A percentile compares a stretch with the other conserved stretches of the same genome.
Conservation (phyloP, 2,888 invertebrate genomes). For the Liodrosophila aerea region DNA sequence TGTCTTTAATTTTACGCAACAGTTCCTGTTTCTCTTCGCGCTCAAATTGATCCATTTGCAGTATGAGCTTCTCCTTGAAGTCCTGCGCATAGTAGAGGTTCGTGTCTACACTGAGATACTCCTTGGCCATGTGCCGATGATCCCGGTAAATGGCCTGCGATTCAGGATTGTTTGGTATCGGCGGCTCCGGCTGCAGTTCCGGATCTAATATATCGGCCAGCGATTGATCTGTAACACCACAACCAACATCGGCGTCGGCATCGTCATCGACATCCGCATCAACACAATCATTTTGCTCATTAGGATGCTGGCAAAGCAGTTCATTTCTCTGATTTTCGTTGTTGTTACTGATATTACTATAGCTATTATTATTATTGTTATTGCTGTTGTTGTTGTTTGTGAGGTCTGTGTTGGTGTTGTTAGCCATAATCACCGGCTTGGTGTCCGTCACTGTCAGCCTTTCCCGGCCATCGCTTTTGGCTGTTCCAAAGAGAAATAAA, state of each 20-base stretch:
- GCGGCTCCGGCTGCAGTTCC: conserved; percentile 90
- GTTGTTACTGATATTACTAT: conserved; percentile 20
- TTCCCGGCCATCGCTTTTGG: conserved; percentile 82
- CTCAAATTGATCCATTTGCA: conserved; percentile 79
- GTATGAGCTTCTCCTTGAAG: conserved; percentile 89
- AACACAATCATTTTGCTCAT: conserved; percentile 24
- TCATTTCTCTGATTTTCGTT: conserved; percentile 47
- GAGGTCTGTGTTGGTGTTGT: conserved; percentile 50
- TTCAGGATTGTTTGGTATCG: conserved; percentile 89
- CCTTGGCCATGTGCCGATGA: conserved; percentile 93
- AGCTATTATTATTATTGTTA: conserved; percentile 23
- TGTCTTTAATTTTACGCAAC: conserved; percentile 80
- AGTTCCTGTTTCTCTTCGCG: conserved; percentile 79
- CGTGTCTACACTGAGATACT: conserved; percentile 94
- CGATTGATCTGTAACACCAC: conserved; percentile 81
- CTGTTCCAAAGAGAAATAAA: conserved; percentile 48
- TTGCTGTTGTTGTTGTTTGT: conserved; percentile 49
- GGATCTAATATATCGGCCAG: conserved; percentile 90
- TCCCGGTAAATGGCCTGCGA: conserved; percentile 94
- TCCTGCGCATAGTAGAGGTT: conserved; percentile 91
- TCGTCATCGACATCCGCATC: conserved; percentile 62
- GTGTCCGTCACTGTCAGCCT: conserved; percentile 81
- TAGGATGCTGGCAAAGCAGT: conserved; percentile 40
- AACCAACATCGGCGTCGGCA: conserved; percentile 51
- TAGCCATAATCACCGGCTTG: conserved; percentile 76